A percentile compares a stretch with the other conserved stretches of the same genome.
Conservation (phyloP, 2,888 invertebrate genomes). For the Panzeria rudis region DNA sequence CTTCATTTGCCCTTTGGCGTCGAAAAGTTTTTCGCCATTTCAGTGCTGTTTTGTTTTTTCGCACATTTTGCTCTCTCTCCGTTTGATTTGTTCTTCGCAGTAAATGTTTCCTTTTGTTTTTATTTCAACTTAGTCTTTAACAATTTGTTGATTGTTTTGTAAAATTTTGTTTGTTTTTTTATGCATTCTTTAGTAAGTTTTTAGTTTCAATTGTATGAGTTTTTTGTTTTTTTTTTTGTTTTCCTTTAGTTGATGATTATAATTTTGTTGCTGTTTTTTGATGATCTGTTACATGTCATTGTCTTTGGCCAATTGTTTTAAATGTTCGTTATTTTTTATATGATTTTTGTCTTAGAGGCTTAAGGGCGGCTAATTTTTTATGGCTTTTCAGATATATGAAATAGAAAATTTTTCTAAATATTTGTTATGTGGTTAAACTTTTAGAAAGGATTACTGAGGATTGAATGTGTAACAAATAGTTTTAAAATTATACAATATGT, state of each 20-base stretch:
- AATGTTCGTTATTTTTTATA: constrained; percentile 14
- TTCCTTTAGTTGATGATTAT: constrained; percentile 38
- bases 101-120: constrained; percentile 52
- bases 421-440: not conserved
- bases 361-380: not conserved
- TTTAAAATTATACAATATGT: too few relatives aligned
- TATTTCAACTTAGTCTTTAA: constrained; percentile 55
- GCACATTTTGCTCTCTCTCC: constrained; percentile 11
- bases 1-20: constrained; percentile 75
- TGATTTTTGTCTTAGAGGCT: not conserved
- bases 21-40: constrained; percentile 75
- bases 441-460: too few relatives aligned
- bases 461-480: too few relatives aligned
- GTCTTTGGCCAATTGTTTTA: constrained; percentile 57
- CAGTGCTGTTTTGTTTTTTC: constrained; percentile 39
- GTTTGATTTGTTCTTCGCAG: constrained; percentile 51
- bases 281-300: constrained; percentile 66
- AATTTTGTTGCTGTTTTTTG: constrained; percentile 50
- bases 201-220: constrained; percentile 10
- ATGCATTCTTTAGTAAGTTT: constrained; percentile 40
- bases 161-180: constrained; percentile 39
- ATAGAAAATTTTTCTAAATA: not conserved
- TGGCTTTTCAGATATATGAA: not conserved
- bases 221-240: constrained; percentile 24
- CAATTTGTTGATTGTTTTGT: constrained; percentile 64